A percentile compares a stretch with the other conserved stretches of the same genome.
Conservation (phyloP, 2,888 invertebrate species). For the Hesperia comma region DNA sequence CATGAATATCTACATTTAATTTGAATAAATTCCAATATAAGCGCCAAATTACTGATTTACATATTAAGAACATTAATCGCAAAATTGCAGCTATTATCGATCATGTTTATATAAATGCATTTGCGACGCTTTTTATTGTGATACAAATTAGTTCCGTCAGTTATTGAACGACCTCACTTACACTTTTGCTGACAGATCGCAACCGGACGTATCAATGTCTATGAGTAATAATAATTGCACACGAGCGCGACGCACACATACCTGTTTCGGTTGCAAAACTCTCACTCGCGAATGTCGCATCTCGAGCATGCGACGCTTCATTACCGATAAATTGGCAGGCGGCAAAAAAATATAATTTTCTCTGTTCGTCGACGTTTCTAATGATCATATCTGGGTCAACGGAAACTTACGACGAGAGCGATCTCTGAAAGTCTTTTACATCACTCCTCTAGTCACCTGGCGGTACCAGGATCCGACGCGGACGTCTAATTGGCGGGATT, state of each 20-base stretch:
- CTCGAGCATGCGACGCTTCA: constrained; percentile 70
- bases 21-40: constrained; percentile 15
- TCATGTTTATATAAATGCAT: constrained; percentile 4
- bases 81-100: not conserved
- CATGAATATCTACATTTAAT: constrained; percentile 12
- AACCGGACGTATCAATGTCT: constrained; percentile 73
- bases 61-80: constrained; percentile 1
- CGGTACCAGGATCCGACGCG: constrained; percentile 73
- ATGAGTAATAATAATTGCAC: constrained; percentile 70
- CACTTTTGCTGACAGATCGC: constrained; percentile 64
- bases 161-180: constrained; percentile 63
- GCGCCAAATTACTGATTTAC: not conserved
- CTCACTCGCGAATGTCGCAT: constrained; percentile 78
- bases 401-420: constrained; percentile 76
- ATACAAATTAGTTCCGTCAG: constrained; percentile 45
- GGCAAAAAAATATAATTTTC: constrained; percentile 79
- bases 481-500: constrained; percentile 63
- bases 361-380: constrained; percentile 75
- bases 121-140: not conserved
- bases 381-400: constrained; percentile 76
- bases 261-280: constrained; percentile 81
- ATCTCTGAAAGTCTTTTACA: constrained; percentile 81
- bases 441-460: constrained; percentile 69
- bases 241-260: constrained; percentile 66
- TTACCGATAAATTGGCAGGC: constrained; percentile 75